A percentile compares a stretch with the other conserved stretches of the same genome.
These are phyloP conservation scores for Noctilio leporinus DNA, from an alignment of 2,113 vertebrate genomes.

Conservation along the genomic window DNA sequence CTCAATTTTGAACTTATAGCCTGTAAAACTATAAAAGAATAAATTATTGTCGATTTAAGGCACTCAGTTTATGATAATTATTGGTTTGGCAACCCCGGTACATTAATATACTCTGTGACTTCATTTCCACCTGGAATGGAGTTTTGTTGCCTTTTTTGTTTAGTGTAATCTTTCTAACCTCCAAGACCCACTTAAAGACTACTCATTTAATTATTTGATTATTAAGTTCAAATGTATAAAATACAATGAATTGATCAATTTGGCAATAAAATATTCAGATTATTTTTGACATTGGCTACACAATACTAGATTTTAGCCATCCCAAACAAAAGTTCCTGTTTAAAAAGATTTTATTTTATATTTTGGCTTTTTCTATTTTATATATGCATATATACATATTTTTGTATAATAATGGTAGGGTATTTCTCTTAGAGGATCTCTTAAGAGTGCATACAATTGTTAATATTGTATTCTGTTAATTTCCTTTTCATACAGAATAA, in stretches of 20 bases:
- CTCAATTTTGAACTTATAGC: background rate
- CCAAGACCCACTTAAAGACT: background rate
- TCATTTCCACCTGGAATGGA: background rate
- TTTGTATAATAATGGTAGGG: background rate
- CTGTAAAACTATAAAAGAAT: background rate
- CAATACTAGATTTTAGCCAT: background rate
- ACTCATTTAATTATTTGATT: background rate
- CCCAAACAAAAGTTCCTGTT: background rate
- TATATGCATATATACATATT: background rate
- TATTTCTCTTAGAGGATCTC: background rate
- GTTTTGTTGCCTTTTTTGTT: background rate
- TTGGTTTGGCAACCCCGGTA: background rate
- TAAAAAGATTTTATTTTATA: background rate
- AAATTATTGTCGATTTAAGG: background rate
- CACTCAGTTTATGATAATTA: background rate
- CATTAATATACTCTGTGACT: background rate
- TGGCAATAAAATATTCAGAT: background rate
- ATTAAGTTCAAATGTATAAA: background rate
- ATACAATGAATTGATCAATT: background rate
- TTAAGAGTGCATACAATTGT: background rate
- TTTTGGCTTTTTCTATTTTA: background rate
- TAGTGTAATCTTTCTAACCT: background rate
- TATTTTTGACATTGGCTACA: background rate
- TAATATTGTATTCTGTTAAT: background rate
- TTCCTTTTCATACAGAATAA: background rate